Conservation (phyloP, 2,113 vertebrate genomes). For the Suncus etruscus region DNA sequence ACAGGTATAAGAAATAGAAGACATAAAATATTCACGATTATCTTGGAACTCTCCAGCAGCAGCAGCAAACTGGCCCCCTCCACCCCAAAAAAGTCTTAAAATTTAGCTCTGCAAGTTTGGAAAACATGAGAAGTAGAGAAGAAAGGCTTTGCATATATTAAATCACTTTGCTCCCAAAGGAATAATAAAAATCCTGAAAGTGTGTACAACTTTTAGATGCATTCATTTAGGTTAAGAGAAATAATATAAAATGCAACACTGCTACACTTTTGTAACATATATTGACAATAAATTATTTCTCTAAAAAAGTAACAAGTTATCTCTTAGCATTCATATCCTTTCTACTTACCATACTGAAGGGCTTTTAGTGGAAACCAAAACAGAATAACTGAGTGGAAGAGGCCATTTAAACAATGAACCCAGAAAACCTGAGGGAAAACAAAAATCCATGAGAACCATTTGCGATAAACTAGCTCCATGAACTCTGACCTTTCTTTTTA, state of each 20-base stretch:
- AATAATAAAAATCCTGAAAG: slow-evolving; percentile 73
- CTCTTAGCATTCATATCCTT: slow-evolving; percentile 74
- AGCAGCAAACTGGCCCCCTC: too few relatives aligned
- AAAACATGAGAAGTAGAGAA: slow-evolving; percentile 63
- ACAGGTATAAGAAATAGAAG: slow-evolving; percentile 42
- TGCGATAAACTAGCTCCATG: slow-evolving; percentile 92
- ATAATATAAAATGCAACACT: slow-evolving; percentile 51
- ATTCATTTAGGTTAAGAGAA: slow-evolving; percentile 70
- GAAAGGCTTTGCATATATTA: slow-evolving; percentile 81
- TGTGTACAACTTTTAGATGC: slow-evolving; percentile 34
- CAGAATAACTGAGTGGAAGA: slow-evolving; percentile 99
- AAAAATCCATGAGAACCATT: slow-evolving; percentile 94
- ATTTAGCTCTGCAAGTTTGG: slow-evolving; percentile 81
- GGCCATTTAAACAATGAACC: slow-evolving; percentile 99
- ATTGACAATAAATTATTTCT: slow-evolving; percentile 69
- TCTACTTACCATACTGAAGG: slow-evolving; percentile 96
- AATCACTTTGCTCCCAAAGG: slow-evolving; percentile 73
- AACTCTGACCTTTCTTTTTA: slow-evolving; percentile 96
- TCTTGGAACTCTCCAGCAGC: slow-evolving; percentile 40
- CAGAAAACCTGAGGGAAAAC: slow-evolving; percentile 97
- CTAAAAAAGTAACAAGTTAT: slow-evolving; percentile 61
- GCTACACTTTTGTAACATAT: background rate
- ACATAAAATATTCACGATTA: slow-evolving; percentile 61
- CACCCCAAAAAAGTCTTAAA: slow-evolving; percentile 31
- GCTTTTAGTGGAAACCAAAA: slow-evolving; percentile 99